Evolutionary conservation across 2,888 invertebrate genomes (phyloP).

Genomic region (Acanthosepion lycidas): DNA sequence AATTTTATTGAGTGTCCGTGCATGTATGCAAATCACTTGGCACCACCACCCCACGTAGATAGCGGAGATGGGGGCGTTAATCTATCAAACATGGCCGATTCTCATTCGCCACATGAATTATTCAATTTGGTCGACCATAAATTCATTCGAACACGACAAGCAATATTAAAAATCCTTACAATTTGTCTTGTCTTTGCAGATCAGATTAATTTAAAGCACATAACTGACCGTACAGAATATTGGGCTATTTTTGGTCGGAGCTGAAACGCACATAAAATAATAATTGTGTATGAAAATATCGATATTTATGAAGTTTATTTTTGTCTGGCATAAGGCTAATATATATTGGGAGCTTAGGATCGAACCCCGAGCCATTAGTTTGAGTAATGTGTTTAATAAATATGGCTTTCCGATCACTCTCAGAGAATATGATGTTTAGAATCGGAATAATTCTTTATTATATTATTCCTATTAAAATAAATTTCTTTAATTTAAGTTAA

Average conservation of each 20-base stretch:
- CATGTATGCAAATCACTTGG: conserved; percentile 6
- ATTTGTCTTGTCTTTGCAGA: not conserved
- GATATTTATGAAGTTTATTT: not conserved
- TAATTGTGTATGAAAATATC: not conserved
- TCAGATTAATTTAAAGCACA: not conserved
- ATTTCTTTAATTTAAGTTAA: no score
- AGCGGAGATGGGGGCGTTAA: not conserved
- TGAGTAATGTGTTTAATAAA: no score
- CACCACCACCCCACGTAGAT: not conserved
- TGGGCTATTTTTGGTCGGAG: not conserved
- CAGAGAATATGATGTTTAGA: no score
- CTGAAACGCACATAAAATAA: not conserved
- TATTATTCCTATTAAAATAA: no score
- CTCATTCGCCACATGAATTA: not conserved
- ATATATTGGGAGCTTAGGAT: not conserved
- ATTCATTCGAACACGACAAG: not conserved
- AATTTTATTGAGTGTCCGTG: not conserved
- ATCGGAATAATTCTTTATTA: no score
- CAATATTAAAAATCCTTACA: not conserved
- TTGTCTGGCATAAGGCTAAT: not conserved
- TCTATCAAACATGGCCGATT: not conserved
- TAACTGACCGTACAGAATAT: not conserved
- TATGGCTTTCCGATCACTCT: no score
- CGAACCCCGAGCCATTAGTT: no score
- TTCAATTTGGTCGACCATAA: not conserved